phyloP scores from a whole-genome alignment of 1,140 invertebrate species.

The Manduca sexta region DNA sequence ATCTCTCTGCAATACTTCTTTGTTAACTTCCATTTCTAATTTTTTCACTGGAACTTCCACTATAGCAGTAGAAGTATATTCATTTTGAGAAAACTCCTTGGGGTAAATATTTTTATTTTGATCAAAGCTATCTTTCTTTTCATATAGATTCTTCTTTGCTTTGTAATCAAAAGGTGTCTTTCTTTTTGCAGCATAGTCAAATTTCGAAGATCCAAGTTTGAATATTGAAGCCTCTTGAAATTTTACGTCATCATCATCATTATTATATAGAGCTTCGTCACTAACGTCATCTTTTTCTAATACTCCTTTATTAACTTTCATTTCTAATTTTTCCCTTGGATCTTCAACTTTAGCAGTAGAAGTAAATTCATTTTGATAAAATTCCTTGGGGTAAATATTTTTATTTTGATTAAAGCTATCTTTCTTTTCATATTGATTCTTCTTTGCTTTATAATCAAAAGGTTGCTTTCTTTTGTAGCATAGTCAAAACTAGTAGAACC shows the following conservation, averaged over 20 bases:
- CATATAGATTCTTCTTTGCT: constrained; percentile 32
- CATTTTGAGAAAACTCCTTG: background rate
- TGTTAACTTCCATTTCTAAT: too few species aligned
- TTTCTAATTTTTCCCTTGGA: too few species aligned
- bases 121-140: constrained; percentile 19
- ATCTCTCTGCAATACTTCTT: too few species aligned
- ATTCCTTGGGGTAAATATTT: background rate
- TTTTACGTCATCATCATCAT: too few species aligned
- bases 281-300: too few species aligned
- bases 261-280: too few species aligned
- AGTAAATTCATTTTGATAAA: background rate
- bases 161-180: constrained; percentile 25
- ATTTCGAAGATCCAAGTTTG: constrained; percentile 5
- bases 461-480: constrained; percentile 14
- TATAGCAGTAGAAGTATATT: too few species aligned
- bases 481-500: constrained; percentile 7
- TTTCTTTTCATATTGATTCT: constrained; percentile 7
- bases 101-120: background rate
- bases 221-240: too few species aligned
- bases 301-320: too few species aligned
- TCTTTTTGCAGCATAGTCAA: constrained; percentile 12
- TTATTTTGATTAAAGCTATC: background rate
- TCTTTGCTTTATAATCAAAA: constrained; percentile 25
- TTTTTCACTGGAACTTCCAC: too few species aligned
- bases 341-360: background rate